phyloP scores from a whole-genome alignment of 2,113 vertebrate species.

The Urocynchramus pylzowi region DNA sequence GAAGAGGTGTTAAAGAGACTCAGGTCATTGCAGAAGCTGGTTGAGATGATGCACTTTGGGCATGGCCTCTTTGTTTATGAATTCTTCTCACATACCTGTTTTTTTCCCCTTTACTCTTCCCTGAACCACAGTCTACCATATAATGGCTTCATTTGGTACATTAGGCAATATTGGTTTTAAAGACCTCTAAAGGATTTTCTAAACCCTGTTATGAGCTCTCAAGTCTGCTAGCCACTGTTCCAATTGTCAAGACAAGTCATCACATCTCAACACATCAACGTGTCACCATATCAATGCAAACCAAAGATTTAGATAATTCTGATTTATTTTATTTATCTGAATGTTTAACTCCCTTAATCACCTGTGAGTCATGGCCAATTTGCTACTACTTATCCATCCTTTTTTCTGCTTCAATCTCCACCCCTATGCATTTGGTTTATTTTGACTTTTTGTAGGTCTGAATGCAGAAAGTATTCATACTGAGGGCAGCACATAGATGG shows the following conservation, averaged over 20 bases:
- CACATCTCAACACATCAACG: background rate
- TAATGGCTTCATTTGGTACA: background rate
- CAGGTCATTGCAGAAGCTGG: background rate
- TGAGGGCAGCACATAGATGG: background rate
- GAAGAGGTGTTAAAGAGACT: background rate
- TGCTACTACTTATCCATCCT: background rate
- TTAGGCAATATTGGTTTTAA: background rate
- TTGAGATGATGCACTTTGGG: background rate
- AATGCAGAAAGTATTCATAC: background rate
- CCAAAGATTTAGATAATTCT: background rate
- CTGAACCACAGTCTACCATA: background rate
- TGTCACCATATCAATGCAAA: background rate
- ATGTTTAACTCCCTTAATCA: background rate
- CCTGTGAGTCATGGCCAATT: background rate
- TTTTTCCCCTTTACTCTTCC: background rate
- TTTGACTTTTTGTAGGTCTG: background rate
- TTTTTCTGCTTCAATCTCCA: background rate
- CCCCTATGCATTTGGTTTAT: background rate
- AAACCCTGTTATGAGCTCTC: background rate
- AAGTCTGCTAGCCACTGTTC: background rate
- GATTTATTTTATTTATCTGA: background rate
- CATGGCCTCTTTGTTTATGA: background rate
- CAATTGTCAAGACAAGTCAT: background rate
- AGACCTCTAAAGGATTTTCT: background rate
- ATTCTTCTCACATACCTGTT: background rate